Conservation (phyloP, 2,113 vertebrate species). For the Opisthocomus hoazin region DNA sequence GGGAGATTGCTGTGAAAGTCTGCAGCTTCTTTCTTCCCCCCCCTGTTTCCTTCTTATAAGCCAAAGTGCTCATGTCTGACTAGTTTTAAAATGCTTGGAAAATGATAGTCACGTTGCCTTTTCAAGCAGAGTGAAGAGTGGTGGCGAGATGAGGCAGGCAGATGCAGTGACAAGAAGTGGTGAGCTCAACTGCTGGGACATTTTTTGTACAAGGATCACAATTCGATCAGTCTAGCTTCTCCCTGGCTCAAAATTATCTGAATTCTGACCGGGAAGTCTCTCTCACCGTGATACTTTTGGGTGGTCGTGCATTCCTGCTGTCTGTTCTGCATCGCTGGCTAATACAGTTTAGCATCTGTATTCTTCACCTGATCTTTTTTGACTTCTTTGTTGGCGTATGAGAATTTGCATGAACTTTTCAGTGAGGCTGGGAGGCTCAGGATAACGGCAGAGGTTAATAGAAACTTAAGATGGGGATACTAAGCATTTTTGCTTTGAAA, state of each 20-base stretch:
- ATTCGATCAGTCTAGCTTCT: not conserved
- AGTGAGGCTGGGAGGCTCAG: not conserved
- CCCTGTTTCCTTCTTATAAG: not conserved
- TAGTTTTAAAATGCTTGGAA: not conserved
- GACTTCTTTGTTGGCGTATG: accelerated
- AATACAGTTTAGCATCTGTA: not conserved
- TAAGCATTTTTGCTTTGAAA: not conserved
- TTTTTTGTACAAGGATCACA: not conserved
- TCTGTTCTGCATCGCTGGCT: accelerated
- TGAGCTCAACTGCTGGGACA: not conserved
- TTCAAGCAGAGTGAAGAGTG: not conserved
- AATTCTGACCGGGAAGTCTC: not conserved
- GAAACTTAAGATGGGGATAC: accelerated
- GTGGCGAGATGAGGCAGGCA: not conserved
- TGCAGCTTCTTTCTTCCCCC: not conserved
- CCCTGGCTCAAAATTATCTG: not conserved
- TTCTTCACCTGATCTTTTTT: not conserved
- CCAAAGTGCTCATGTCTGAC: not conserved
- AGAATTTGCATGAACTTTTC: not conserved
- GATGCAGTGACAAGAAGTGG: not conserved
- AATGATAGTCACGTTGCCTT: not conserved
- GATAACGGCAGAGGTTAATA: not conserved
- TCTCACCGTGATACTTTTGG: not conserved
- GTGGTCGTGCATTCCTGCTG: not conserved
- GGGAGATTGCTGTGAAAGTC: not conserved